Evolutionary conservation across 2,797 vertebrate species (phyloP), one percentile per base, ranked within the genome.

Genomic region (Craterocephalus amniculus): DNA sequence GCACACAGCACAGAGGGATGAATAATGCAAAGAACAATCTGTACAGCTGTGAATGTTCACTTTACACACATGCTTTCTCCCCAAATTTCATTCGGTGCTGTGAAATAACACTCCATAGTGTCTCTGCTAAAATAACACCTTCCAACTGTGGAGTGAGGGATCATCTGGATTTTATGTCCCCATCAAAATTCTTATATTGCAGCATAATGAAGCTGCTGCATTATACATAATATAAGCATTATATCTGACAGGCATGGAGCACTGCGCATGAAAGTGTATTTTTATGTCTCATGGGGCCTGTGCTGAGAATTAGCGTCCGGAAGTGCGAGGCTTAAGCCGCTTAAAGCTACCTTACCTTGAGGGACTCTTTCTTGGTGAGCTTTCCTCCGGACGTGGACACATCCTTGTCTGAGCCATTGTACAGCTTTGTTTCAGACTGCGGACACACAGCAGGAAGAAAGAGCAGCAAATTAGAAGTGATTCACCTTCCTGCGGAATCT

Each of bases 351-450:
- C 52, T 86, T 86, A 97, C 98, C 97, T 99, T 99, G 89, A 99
- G 97, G 67, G 97, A 99, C 87, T 99, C 98, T 84, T 99, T 99
- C 92, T 99, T 99, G 65, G 97, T 99, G 89, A 99, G 98, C 83
- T 98, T 99, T 92, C 93, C 97, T 85, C 96, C 95, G 75, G 96
- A 93, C 2, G 93, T 74, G 0, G 96, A 95, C 79, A 96, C 94
- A 66, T 99, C 97, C 81, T 97, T 99, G 83, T 99, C 98, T 4
- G 96, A 98, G 81, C 97, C 98, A 95, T 99, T 99, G 93, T 97
- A 98, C 90, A 99, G 95, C 89, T 98, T 99, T 61, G 97, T 97
- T 93, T 99, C 97, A 71, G 98, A 99, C 98, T 99, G 88, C n/a
- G 64, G 84, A 79, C 2, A 56, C 6, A 74, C 34, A 94, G 87